Evolutionary conservation across 2,113 vertebrate species (phyloP), one percentile per base, ranked within the genome.

Genomic region (Rutilus rutilus): DNA sequence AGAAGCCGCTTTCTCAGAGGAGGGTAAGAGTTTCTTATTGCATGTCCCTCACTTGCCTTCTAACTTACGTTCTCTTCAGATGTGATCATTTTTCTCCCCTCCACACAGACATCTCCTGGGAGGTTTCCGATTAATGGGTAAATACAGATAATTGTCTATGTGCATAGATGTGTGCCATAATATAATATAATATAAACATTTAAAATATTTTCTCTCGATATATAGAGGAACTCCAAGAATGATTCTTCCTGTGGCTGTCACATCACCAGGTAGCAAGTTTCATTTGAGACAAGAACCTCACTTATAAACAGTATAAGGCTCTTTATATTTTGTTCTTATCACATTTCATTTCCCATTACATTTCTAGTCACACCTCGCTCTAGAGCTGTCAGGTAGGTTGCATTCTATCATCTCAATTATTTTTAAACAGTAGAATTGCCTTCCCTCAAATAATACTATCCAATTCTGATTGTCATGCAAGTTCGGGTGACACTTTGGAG

Each of bases 201-300:
- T 19, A 8, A 47, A 1, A 42, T 39, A 65, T 27, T 2, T 7
- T 36, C 3, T 86, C 71, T 86, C 76, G 17, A n/a, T 81, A 82
- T 88, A 85, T 2, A 84, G 25, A 84, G 96, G 94, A 21, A 74
- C 89, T 88, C 93, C 91, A 88, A 96, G 95, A 87, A 94, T 95
- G 89, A 91, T 96, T 17, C 94, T 96, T 17, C 97, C 96, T 27
- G 93, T 97, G 52, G 95, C 95, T 42, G 92, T 97, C 87, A 96
- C 96, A 65, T 94, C 96, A 4, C 97, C 96, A 88, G 95, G 96
- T 95, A 94, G 89, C 65, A 78, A 91, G 47, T 73, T 59, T 59
- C 12, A 0, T 71, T 69, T 50, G 30, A 65, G 33, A 9, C 25
- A 9, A 4, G 62, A 83, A 33, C 17, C 23, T 67, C 9, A 82